Conservation (phyloP, 1,140 invertebrate species). For the Oppia nitens region DNA sequence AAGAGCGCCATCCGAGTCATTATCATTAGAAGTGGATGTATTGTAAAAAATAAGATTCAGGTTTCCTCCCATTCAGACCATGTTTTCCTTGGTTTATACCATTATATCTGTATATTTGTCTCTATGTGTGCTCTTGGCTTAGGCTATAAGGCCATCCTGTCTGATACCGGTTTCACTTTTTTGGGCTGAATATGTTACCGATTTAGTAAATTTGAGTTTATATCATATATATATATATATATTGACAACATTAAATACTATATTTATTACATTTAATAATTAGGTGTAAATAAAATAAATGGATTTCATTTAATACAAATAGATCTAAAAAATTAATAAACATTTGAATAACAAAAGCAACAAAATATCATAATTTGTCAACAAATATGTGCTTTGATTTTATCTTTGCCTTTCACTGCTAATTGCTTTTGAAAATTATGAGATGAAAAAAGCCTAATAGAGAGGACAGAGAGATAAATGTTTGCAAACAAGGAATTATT, state of each 20-base stretch:
- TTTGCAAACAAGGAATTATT: neutral
- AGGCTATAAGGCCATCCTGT: neutral
- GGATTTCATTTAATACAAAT: too few relatives aligned
- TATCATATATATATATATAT: too few relatives aligned
- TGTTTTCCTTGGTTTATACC: neutral
- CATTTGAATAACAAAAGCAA: neutral
- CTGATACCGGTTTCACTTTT: neutral
- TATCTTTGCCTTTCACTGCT: neutral
- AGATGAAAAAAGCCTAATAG: neutral
- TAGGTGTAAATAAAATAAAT: too few relatives aligned
- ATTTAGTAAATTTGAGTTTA: too few relatives aligned
- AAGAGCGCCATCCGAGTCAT: conserved; percentile 2
- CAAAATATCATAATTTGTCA: neutral
- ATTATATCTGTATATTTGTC: neutral
- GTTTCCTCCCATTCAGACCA: neutral
- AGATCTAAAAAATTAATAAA: too few relatives aligned
- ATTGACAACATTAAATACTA: too few relatives aligned
- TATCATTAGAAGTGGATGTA: neutral
- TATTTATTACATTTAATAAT: too few relatives aligned
- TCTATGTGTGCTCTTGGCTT: neutral
- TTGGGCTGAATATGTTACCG: neutral
- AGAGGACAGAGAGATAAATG: neutral
- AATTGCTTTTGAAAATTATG: neutral
- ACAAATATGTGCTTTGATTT: neutral
- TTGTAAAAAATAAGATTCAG: neutral